These are phyloP conservation scores for Ptilonorhynchus violaceus DNA, from an alignment of 2,113 vertebrate species.

Conservation along the genomic window DNA sequence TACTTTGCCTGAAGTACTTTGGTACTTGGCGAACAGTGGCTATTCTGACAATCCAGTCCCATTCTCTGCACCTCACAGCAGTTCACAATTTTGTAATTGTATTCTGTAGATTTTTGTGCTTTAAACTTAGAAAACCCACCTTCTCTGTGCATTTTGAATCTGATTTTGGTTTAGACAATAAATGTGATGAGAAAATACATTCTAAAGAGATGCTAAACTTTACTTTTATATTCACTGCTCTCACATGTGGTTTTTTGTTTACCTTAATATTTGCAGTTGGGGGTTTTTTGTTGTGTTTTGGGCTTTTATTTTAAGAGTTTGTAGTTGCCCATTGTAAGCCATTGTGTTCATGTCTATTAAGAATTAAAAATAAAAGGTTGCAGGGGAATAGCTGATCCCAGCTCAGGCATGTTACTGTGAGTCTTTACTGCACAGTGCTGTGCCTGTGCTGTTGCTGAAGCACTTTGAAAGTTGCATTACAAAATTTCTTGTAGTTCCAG, in stretches of 20 bases:
- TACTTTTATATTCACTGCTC: neutral
- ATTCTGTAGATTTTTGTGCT: conserved; percentile 9
- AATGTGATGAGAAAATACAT: neutral
- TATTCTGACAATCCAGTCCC: conserved; percentile 63
- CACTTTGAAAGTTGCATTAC: neutral
- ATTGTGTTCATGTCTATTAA: neutral
- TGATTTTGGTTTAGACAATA: neutral
- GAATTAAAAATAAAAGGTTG: neutral
- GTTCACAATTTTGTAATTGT: conserved; percentile 61
- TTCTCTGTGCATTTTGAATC: neutral
- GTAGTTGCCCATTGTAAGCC: neutral
- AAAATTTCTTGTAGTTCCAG: neutral
- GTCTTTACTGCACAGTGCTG: neutral
- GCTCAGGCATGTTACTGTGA: neutral
- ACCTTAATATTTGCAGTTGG: neutral
- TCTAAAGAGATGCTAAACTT: neutral
- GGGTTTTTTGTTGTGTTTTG: neutral
- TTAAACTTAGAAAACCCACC: neutral
- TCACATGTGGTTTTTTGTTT: neutral
- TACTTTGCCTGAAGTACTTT: neutral
- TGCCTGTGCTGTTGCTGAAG: neutral
- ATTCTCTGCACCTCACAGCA: conserved; percentile 40
- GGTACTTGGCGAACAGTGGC: conserved; percentile 53
- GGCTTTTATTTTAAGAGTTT: neutral
- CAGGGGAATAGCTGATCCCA: neutral